These are phyloP conservation scores for Synanceia verrucosa DNA, from an alignment of 2,797 vertebrate genomes.

Conservation along the genomic window DNA sequence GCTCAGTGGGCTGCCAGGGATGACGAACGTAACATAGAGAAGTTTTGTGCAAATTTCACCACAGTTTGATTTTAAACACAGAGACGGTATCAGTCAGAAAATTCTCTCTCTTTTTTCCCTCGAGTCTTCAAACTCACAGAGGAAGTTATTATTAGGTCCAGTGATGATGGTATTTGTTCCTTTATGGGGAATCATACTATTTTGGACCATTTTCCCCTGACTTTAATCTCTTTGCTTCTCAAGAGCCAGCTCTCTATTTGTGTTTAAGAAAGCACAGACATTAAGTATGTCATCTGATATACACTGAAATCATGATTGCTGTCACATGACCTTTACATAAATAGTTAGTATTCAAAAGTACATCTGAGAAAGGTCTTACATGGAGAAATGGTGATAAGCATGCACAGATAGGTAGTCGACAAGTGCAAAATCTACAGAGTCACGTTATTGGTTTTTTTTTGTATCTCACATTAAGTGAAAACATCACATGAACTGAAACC, in stretches of 20 bases:
- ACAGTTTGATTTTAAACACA: slow-evolving; percentile 78
- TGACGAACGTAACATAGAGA: slow-evolving; percentile 71
- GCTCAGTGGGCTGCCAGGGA: slow-evolving; percentile 61
- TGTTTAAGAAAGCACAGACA: slow-evolving; percentile 77
- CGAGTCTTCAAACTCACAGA: slow-evolving; percentile 55
- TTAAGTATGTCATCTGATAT: slow-evolving; percentile 73
- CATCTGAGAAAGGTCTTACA: slow-evolving; percentile 79
- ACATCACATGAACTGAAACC: slow-evolving; percentile 65
- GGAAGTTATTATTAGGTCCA: slow-evolving; percentile 66
- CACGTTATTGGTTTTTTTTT: slow-evolving; percentile 63
- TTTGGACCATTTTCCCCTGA: slow-evolving; percentile 57
- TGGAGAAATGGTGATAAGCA: slow-evolving; percentile 82
- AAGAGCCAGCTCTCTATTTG: slow-evolving; percentile 66
- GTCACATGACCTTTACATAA: slow-evolving; percentile 81
- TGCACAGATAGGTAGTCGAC: slow-evolving; percentile 83
- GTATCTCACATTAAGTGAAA: slow-evolving; percentile 72
- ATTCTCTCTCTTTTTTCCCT: slow-evolving; percentile 36
- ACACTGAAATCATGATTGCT: slow-evolving; percentile 80
- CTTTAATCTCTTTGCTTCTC: slow-evolving; percentile 60
- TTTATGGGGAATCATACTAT: slow-evolving; percentile 40
- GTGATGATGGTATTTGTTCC: slow-evolving; percentile 54
- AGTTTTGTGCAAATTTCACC: slow-evolving; percentile 81
- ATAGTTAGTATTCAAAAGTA: slow-evolving; percentile 81
- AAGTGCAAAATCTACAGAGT: slow-evolving; percentile 82
- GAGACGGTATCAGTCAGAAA: slow-evolving; percentile 67